Conservation (phyloP, 37 sponge, comb jelly and placozoan species). For the Dysidea cf. avara region DNA sequence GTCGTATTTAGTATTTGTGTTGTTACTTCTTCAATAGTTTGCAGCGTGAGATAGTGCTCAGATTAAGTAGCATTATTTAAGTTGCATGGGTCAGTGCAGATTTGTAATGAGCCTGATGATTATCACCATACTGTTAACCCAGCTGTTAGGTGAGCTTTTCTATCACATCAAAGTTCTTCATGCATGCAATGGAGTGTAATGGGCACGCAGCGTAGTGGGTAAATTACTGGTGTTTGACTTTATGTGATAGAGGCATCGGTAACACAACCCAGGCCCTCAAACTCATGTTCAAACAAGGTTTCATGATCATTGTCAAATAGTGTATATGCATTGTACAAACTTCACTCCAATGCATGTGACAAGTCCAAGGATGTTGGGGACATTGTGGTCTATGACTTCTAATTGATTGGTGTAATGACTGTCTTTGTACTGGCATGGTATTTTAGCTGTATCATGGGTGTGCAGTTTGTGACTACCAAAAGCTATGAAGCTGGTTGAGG, state of each 20-base stretch:
- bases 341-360: conserved; percentile 12
- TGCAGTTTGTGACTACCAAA: conserved; percentile 24
- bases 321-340: conserved; percentile 9
- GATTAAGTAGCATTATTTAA: conserved; percentile 45
- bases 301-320: not conserved
- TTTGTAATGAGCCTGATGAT: conserved; percentile 25
- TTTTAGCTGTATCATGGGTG: not conserved
- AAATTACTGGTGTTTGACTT: not conserved
- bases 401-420: conserved; percentile 1
- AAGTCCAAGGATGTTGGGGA: not conserved
- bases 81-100: conserved; percentile 44
- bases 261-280: conserved; percentile 28
- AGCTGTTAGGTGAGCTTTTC: no score
- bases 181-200: no score
- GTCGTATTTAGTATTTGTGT: conserved; percentile 32
- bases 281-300: conserved; percentile 1
- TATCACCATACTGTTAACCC: conserved; percentile 35
- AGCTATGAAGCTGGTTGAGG: conserved; percentile 11
- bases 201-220: no score
- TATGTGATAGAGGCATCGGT: conserved; percentile 7
- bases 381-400: conserved; percentile 9
- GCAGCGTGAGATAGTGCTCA: conserved; percentile 37
- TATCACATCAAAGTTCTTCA: no score
- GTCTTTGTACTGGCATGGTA: conserved; percentile 19
- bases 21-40: conserved; percentile 45